Evolutionary conservation across 92 coral and sea anemone genomes (phyloP), one percentile per base, ranked within the genome.

Genomic region (Zoanthus solanderi): DNA sequence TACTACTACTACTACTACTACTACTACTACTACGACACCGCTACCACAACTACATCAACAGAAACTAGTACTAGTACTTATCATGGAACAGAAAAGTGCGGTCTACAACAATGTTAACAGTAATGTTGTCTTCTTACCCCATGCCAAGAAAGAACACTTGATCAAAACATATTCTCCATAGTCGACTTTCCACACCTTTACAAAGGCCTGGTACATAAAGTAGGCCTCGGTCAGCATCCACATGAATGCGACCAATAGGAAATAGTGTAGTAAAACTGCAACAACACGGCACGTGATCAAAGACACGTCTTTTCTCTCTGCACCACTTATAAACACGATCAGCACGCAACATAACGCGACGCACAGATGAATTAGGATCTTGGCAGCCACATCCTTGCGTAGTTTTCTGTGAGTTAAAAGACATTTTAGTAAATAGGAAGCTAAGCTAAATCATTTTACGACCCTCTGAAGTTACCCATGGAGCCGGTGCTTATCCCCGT

Each of bases 151-250:
- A 0, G 98, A 84, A 80, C 98, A 97, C 78, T 97, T 97, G 90
- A 94, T 88, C 92, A 97, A 76, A 71, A 92, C 94, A 80, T 96
- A 91, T 47, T 96, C 99, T 15, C 99, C 99, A 75, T 92, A 95
- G 75, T 95, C 97, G 29, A 85, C 66, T 71, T 90, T 87, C 95
- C 98, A 96, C 47, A 96, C 99, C 88, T 95, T 96, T 9, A 96
- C 99, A 84, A 96, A 96, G 4, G 99, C 99, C 48, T 90, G 93
- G 78, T 97, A 97, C 98, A 97, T 95, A 79, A 97, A 97, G 89
- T 95, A 96, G 11, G 98, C 97, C 83, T 95, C 99, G 28, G 96
- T 90, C 74, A 97, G 80, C 97, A 97, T 93, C 98, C 99, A 97
- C 91, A 94, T 83, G 91, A 97, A 95, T 28, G 97, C 96, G 1